Percentiles rank a stretch among this genome's conserved stretches.
These are phyloP conservation scores for Phymastichus coffea DNA, from an alignment of 1,140 invertebrate species.

Conservation along the genomic window DNA sequence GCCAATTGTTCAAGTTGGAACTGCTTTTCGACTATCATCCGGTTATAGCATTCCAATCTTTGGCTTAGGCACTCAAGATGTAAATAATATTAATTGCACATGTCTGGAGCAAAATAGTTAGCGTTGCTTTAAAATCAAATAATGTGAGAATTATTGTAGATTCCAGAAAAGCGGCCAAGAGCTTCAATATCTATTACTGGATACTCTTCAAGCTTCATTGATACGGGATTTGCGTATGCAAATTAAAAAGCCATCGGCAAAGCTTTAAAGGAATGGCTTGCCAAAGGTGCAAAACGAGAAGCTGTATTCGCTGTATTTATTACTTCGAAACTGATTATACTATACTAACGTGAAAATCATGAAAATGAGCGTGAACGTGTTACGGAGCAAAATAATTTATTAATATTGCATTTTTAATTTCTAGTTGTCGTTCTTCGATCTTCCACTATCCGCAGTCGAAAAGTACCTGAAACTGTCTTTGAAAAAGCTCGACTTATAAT, in stretches of 20 bases:
- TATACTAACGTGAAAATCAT: too few species aligned
- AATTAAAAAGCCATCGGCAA: constrained; percentile 81
- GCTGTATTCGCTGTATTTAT: constrained; percentile 85
- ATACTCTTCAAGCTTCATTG: constrained; percentile 80
- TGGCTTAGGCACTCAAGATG: constrained; percentile 80
- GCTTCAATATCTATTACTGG: too few species aligned
- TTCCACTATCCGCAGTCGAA: constrained; percentile 68
- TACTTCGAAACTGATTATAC: constrained; percentile 81
- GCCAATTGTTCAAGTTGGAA: background rate
- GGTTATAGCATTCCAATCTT: constrained; percentile 68
- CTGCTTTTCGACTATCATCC: constrained; percentile 36
- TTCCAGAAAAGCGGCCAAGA: too few species aligned
- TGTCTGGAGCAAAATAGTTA: too few species aligned
- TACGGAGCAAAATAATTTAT: background rate
- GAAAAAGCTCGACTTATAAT: constrained; percentile 70
- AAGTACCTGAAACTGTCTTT: constrained; percentile 73
- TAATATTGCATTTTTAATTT: constrained; percentile 43
- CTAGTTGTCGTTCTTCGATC: constrained; percentile 63
- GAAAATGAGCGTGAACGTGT: background rate
- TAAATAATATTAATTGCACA: constrained; percentile 50
- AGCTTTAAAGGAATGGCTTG: constrained; percentile 72
- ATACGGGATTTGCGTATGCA: constrained; percentile 77
- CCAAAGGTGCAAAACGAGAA: constrained; percentile 68
- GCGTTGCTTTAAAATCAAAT: too few species aligned
- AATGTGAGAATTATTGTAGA: too few species aligned